Percentiles rank a stretch among this genome's conserved stretches.
Conservation (phyloP, 2,113 vertebrate genomes). For the Caloenas nicobarica region DNA sequence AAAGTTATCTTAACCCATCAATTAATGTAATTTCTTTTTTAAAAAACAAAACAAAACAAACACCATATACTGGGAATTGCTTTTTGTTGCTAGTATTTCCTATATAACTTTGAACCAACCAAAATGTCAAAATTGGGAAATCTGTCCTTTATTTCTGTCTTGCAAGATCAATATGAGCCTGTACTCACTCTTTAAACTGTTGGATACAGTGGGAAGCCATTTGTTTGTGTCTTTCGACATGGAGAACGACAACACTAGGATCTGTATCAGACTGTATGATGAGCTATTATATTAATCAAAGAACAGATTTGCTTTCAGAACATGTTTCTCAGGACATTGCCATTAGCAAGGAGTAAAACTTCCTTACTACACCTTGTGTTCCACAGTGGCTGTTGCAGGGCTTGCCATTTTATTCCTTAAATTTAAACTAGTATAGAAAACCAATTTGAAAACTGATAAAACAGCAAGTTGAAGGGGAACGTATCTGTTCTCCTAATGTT, state of each 20-base stretch:
- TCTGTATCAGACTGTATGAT: background rate
- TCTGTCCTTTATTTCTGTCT: background rate
- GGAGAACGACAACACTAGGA: background rate
- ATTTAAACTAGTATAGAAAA: background rate
- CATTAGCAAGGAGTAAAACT: background rate
- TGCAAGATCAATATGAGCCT: background rate
- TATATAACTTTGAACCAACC: background rate
- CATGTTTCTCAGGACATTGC: background rate
- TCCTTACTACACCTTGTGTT: background rate
- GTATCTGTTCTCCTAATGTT: background rate
- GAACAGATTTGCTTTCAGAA: background rate
- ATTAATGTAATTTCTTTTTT: background rate
- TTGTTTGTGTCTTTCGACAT: background rate
- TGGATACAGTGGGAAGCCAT: background rate
- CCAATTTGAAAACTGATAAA: background rate
- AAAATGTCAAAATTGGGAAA: background rate
- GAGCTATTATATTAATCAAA: background rate
- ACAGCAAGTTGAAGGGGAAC: background rate
- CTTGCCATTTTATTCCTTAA: background rate
- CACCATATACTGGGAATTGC: background rate
- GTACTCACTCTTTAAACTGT: background rate
- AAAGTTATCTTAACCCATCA: background rate
- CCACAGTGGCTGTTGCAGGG: background rate
- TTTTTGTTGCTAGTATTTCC: background rate
- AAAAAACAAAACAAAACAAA: no score